These are phyloP conservation scores for Larimichthys polyactis DNA, from an alignment of 2,113 vertebrate genomes.

Conservation along the genomic window DNA sequence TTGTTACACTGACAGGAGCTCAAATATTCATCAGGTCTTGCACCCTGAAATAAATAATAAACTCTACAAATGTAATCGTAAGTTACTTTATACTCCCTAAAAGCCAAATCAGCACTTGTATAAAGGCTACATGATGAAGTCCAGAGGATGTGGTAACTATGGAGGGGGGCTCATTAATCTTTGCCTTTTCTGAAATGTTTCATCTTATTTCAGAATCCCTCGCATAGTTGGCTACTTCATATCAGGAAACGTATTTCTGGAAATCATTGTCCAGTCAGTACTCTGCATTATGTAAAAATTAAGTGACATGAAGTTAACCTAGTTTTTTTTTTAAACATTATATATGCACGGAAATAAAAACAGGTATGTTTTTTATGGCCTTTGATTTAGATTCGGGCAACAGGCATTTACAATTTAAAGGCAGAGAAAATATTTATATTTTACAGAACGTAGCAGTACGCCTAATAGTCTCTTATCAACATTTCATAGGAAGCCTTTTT, in stretches of 20 bases:
- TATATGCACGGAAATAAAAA: not conserved
- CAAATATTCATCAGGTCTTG: not conserved
- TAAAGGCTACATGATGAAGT: slow-evolving; percentile 85
- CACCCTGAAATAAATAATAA: slow-evolving; percentile 15
- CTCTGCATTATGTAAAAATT: slow-evolving; percentile 3
- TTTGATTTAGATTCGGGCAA: not conserved
- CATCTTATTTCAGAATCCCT: slow-evolving; percentile 22
- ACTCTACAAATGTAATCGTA: slow-evolving; percentile 16
- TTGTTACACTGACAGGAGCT: not conserved
- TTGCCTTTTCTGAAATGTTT: slow-evolving; percentile 52
- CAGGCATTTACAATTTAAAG: not conserved
- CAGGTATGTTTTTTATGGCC: not conserved
- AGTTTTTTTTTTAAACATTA: not conserved
- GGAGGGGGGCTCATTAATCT: slow-evolving; percentile 52
- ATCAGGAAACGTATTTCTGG: slow-evolving; percentile 36
- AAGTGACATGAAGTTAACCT: slow-evolving; percentile 12
- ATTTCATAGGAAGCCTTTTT: not conserved
- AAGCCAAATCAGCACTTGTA: slow-evolving; percentile 80
- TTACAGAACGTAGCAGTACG: slow-evolving; percentile 3
- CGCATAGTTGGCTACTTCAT: slow-evolving; percentile 51
- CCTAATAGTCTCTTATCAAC: slow-evolving; percentile 2
- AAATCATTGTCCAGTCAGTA: slow-evolving; percentile 22
- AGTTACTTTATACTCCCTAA: slow-evolving; percentile 58
- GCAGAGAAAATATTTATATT: slow-evolving; percentile 3
- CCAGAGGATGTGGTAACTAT: slow-evolving; percentile 81